Percentiles rank a stretch among this genome's conserved stretches.
These are phyloP conservation scores for Bellardia pandia DNA, from an alignment of 2,888 invertebrate species.

Conservation along the genomic window DNA sequence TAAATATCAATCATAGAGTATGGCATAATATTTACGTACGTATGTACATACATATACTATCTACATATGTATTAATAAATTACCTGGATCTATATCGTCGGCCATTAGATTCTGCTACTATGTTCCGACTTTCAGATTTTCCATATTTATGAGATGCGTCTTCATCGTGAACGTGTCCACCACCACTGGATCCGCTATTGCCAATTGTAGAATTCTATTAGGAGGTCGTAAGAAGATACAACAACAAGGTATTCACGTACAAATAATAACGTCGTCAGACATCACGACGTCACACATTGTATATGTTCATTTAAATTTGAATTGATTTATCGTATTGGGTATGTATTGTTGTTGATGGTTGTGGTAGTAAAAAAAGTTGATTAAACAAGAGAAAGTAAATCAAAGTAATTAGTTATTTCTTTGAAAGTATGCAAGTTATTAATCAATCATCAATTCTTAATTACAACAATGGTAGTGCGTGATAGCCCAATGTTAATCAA, in stretches of 20 bases:
- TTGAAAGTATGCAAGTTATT: slow-evolving; percentile 79
- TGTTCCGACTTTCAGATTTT: slow-evolving; percentile 58
- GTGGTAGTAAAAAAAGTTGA: slow-evolving; percentile 72
- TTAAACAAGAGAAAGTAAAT: slow-evolving; percentile 83
- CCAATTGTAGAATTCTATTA: slow-evolving; percentile 66
- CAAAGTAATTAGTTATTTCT: slow-evolving; percentile 83
- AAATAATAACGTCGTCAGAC: slow-evolving; percentile 68
- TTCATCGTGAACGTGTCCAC: slow-evolving; percentile 49
- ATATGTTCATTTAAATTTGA: slow-evolving; percentile 60
- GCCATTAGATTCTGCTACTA: slow-evolving; percentile 70
- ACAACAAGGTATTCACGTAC: slow-evolving; percentile 61
- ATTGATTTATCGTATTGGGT: slow-evolving; percentile 58
- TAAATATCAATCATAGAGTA: slow-evolving; percentile 80
- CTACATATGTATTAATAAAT: not conserved
- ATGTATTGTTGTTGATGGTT: slow-evolving; percentile 61
- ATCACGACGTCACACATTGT: slow-evolving; percentile 68
- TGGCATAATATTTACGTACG: not conserved
- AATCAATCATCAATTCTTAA: slow-evolving; percentile 69
- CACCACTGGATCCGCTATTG: slow-evolving; percentile 51
- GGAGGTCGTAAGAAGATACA: slow-evolving; percentile 62
- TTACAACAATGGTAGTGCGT: slow-evolving; percentile 68
- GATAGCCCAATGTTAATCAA: slow-evolving; percentile 56
- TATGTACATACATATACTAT: too few relatives aligned
- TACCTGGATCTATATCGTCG: slow-evolving; percentile 76
- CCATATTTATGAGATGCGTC: slow-evolving; percentile 40